Evolutionary conservation across 2,888 invertebrate genomes (phyloP), one percentile per base, ranked within the genome.

Genomic region (Tiliacea citrago): DNA sequence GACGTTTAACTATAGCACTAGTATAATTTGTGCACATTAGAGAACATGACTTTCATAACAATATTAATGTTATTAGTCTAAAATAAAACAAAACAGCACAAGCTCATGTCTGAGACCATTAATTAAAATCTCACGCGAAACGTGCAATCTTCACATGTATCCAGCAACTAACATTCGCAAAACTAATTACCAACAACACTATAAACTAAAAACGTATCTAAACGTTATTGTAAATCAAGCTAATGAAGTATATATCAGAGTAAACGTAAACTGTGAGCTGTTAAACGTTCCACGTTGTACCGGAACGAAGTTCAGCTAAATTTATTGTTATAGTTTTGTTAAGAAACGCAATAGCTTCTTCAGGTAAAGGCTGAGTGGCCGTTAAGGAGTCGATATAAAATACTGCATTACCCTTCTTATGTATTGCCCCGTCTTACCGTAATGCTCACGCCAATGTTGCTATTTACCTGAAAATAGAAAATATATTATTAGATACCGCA

Each of bases 281-380:
- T 92, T 92, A 92, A 94, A 93, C 91, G 90, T 88, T 86, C 86
- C 87, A 88, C 88, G 87, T 86, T 91, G 91, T 91, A 88, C 91
- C 87, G 89, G 89, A 91, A 92, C 92, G 90, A 93, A 94, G 91
- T 94, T 94, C 90, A 90, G 84, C 83, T 83, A 90, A 93, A 94
- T 94, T 94, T 94, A 95, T 93, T 92, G 93, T 93, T 94, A 94
- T 93, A 94, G 94, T 93, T 94, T 91, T 91, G 91, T 92, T 91
- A 91, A 92, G 91, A 92, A 92, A 91, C 89, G 92, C 91, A 92
- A 93, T 93, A 92, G 92, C 91, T 91, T 89, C 88, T 87, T 86
- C 88, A 91, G 90, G 91, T 89, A 89, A 83, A 83, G 89, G 76
- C 80, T 84, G 82, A 88, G 88, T 87, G 89, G 91, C 85, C 86